Percentiles rank a stretch among this genome's conserved stretches.
Conservation (phyloP, 2,888 invertebrate species). For the Mesorhabditis spiculigera region DNA sequence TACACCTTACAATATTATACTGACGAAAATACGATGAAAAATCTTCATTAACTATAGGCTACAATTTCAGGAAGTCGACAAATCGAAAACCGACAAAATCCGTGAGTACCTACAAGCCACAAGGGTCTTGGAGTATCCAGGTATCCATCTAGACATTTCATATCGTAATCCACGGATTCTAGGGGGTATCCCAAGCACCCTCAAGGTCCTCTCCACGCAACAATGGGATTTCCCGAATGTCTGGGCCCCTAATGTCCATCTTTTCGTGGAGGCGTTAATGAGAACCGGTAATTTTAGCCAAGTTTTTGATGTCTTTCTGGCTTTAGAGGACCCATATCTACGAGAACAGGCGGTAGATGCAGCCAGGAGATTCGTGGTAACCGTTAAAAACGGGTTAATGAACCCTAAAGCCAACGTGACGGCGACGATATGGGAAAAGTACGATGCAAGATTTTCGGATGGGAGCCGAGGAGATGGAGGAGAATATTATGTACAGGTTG, state of each 20-base stretch:
- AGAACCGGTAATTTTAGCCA: slow-evolving; percentile 5
- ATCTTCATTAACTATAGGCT: neutral
- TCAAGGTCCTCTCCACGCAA: slow-evolving; percentile 29
- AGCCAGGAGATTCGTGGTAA: slow-evolving; percentile 30
- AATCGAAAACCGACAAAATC: slow-evolving; percentile 11
- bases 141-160: slow-evolving; percentile 13
- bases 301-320: neutral
- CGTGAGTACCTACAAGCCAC: slow-evolving; percentile 28
- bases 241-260: slow-evolving; percentile 51
- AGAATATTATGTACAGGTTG: slow-evolving; percentile 14
- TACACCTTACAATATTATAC: too few species aligned
- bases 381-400: slow-evolving; percentile 40
- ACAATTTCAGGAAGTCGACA: neutral
- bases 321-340: neutral
- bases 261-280: slow-evolving; percentile 31
- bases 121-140: slow-evolving; percentile 27
- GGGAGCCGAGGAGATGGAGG: slow-evolving; percentile 34
- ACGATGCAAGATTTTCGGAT: slow-evolving; percentile 37
- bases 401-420: slow-evolving; percentile 18
- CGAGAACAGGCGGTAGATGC: slow-evolving; percentile 22
- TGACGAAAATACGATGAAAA: too few species aligned
- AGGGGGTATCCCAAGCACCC: slow-evolving; percentile 45
- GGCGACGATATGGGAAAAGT: slow-evolving; percentile 44
- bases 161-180: slow-evolving; percentile 8
- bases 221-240: slow-evolving; percentile 57